Conservation (phyloP, 92 coral and sea anemone species). For the Bergia sp. region DNA sequence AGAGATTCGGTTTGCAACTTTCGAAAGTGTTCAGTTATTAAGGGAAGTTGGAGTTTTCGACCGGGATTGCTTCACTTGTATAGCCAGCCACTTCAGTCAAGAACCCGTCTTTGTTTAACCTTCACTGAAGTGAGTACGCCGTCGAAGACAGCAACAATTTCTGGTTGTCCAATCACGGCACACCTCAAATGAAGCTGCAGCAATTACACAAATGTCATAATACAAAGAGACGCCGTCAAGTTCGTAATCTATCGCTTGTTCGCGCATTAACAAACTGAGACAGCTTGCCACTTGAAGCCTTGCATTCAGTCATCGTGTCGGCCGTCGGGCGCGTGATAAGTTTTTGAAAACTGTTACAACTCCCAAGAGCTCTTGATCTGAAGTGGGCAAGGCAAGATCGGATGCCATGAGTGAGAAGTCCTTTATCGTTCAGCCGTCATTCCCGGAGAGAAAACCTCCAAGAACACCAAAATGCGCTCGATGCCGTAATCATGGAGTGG, state of each 20-base stretch:
- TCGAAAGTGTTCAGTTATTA: not conserved
- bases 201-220: constrained; percentile 42
- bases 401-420: constrained; percentile 72
- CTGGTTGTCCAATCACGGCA: constrained; percentile 37
- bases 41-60: not conserved
- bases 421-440: constrained; percentile 62
- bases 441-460: constrained; percentile 79
- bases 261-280: constrained; percentile 36
- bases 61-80: not conserved
- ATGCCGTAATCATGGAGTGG: constrained; percentile 84
- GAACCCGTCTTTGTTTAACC: not conserved
- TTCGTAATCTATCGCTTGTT: constrained; percentile 35
- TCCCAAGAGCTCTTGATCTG: constrained; percentile 13
- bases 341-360: constrained; percentile 39
- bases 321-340: constrained; percentile 6
- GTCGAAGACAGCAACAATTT: constrained; percentile 43
- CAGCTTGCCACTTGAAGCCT: constrained; percentile 35
- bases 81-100: not conserved
- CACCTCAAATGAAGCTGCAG: constrained; percentile 33
- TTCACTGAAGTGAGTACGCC: not conserved
- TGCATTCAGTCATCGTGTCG: not conserved
- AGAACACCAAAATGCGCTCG: constrained; percentile 90
- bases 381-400: not conserved
- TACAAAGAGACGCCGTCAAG: constrained; percentile 39
- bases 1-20: constrained; percentile 34